Base-by-base conservation (phyloP, 2,888 invertebrate species). In the Agrochola litura region DNA sequence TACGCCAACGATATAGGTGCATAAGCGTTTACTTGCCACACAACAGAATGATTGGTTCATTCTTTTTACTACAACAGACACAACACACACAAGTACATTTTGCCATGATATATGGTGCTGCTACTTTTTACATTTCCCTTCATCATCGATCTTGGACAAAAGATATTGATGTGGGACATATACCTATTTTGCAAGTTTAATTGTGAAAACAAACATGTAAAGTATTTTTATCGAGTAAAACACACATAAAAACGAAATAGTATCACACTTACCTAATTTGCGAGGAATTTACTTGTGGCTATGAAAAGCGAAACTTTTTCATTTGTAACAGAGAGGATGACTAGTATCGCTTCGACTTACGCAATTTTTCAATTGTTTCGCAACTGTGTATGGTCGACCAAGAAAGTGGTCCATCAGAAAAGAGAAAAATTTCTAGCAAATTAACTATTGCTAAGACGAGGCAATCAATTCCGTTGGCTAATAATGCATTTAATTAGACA, bases 11-110 rank as follows among this genome's bases (percentile, higher is more conserved):
- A n/a, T n/a, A 65, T 22, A 63, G n/a, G 61, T 82, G 75, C 75
- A 16, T 41, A 83, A 85, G 86, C 82, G 1, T 70, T 70, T 69
- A 60, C 52, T 72, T 66, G 61, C 58, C 58, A 82, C 77, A 77
- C 64, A 84, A 61, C 61, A 49, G 14, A 60, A 49, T 16, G 0
- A 46, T 54, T 12, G 9, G 12, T n/a, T 64, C n/a, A 58, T 30
- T 67, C 1, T 52, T 60, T n/a, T n/a, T 25, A 46, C 70, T 80
- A 79, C 56, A 54, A 85, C 68, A 61, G 37, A 69, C 56, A 80
- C 37, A 37, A 37, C 37, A 37, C 37, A 37, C 37, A 37, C 37
- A 61, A 73, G 22, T 30, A 61, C 43, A 49, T 37, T 60, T 70
- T 46, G 19, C 30, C 12, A 16, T 49, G 25, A 61, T 60, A 37